Base-by-base conservation (phyloP, 2,797 vertebrate genomes). In the Myotis pilosus region DNA sequence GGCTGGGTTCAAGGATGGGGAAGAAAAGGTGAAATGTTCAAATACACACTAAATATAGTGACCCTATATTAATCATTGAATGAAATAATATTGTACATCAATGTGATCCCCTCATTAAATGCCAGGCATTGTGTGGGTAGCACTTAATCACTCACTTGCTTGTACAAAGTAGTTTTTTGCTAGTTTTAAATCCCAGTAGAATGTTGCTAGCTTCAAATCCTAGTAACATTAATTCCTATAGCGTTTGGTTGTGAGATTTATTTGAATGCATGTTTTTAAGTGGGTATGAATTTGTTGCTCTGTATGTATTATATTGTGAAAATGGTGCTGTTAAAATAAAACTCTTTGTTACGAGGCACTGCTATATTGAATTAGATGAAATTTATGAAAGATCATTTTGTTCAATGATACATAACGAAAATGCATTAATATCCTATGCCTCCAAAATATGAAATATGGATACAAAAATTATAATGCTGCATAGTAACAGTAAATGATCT, bases 11-110 rank as follows among this genome's bases (percentile, higher is more conserved):
- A 89, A 47, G 23, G 6, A 81, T 60, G 33, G 62, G 28, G 22
- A 13, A n/a, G 60, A 74, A 71, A 75, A 57, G 82, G 64, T 76
- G 28, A 93, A 93, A 80, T 82, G 47, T 93, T 94, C 68, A 93
- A 95, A 66, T 78, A 51, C 78, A 94, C 94, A 86, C 95, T 96
- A 96, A 96, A 94, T 97, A 93, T 95, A 94, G 92, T 20, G 69
- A 92, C 60, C 53, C 38, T 82, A 28, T 94, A 91, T 96, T 96
- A 95, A 95, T 97, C 87, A 82, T 33, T 53, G 88, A 66, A 57
- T 85, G 91, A 90, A 93, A 57, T 78, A 66, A 71, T 79, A 66
- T 82, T 89, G 68, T 79, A 6, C 79, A 57, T 92, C 68, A 60
- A 44, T 9, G 11, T 71, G 49, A 86, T 74, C 71, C 74, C 81